phyloP scores from a whole-genome alignment of 2,113 vertebrate genomes.

The Psittacus erithacus region DNA sequence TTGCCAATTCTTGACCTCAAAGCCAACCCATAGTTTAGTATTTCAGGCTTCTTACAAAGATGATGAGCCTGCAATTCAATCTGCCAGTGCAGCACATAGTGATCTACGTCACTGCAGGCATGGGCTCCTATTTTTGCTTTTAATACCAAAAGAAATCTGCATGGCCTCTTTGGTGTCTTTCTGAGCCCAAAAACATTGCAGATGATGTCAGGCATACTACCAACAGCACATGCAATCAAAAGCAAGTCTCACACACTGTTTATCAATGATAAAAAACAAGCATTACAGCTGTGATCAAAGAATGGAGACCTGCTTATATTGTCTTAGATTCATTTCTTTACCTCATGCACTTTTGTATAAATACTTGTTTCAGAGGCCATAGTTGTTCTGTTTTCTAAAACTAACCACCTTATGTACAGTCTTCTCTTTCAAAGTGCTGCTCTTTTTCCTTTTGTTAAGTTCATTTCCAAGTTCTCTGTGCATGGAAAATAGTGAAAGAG shows the following conservation, averaged over 20 bases:
- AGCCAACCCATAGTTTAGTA: neutral
- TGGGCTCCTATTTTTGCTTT: neutral
- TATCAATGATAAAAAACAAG: neutral
- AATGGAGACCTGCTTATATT: neutral
- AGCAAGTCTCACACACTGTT: neutral
- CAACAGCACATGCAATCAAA: constrained; percentile 12
- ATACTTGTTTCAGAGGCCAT: neutral
- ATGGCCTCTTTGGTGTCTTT: neutral
- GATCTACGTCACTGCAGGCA: neutral
- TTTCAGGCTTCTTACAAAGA: constrained; percentile 7
- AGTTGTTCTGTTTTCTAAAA: constrained; percentile 16
- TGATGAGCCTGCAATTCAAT: constrained; percentile 4
- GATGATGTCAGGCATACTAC: neutral
- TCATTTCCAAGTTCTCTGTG: neutral
- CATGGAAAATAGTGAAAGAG: neutral
- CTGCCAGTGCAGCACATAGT: neutral
- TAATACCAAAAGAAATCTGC: neutral
- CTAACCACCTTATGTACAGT: neutral
- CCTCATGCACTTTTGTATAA: neutral
- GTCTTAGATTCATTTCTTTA: neutral
- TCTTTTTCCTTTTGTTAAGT: neutral
- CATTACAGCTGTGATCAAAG: constrained; percentile 10
- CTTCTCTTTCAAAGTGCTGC: neutral
- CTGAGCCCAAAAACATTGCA: neutral
- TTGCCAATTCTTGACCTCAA: neutral